phyloP scores from a whole-genome alignment of 2,888 invertebrate genomes.

The Cataglyphis cursor region DNA sequence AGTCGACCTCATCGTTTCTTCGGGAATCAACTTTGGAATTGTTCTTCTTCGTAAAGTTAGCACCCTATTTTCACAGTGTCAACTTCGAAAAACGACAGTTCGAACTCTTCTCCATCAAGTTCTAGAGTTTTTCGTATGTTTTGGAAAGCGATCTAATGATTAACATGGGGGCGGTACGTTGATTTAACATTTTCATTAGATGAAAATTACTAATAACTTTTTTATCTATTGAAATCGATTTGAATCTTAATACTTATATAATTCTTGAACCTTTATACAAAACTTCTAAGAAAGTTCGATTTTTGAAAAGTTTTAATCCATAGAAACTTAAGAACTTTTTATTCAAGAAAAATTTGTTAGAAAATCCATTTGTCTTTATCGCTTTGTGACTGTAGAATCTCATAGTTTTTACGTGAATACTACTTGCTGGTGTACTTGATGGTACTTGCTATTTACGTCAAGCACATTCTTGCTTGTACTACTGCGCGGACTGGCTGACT shows the following conservation, averaged over 20 bases:
- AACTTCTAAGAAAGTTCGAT: neutral
- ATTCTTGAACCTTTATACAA: neutral
- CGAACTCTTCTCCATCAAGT: neutral
- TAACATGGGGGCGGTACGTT: neutral
- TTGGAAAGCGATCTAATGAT: neutral
- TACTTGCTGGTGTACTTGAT: neutral
- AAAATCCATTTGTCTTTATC: constrained; percentile 15
- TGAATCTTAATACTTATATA: neutral
- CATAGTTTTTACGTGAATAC: neutral
- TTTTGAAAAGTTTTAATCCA: constrained; percentile 20
- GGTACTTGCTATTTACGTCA: constrained; percentile 14
- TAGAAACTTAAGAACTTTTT: constrained; percentile 14
- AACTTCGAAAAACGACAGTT: neutral
- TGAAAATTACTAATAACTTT: neutral
- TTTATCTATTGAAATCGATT: neutral
- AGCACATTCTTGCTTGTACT: constrained; percentile 10
- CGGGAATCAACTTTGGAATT: constrained; percentile 54
- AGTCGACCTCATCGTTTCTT: constrained; percentile 56
- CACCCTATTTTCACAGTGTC: neutral
- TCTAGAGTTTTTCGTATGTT: neutral
- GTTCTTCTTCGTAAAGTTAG: neutral
- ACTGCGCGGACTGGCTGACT: neutral
- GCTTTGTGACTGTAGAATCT: neutral
- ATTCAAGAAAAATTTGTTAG: neutral
- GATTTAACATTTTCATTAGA: neutral